phyloP scores from a whole-genome alignment of 2,797 vertebrate species.

The Peromyscus melanophrys region DNA sequence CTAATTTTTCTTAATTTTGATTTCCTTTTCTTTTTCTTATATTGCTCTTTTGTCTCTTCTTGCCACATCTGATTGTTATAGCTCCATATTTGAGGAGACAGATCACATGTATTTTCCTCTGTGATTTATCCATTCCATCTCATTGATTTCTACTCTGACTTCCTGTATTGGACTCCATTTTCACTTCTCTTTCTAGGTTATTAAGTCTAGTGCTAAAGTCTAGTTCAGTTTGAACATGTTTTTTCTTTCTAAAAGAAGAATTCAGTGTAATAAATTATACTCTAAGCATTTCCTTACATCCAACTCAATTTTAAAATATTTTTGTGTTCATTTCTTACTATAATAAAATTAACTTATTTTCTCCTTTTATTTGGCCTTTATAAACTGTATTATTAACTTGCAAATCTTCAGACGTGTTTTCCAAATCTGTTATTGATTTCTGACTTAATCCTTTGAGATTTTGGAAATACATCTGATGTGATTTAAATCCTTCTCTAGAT shows the following conservation, averaged over 20 bases:
- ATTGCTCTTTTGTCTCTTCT: background rate
- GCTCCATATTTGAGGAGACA: background rate
- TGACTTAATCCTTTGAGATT: background rate
- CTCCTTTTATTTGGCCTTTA: background rate
- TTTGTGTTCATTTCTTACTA: background rate
- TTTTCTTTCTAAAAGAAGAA: background rate
- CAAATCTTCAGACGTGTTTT: background rate
- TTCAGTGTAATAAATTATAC: background rate
- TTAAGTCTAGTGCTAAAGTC: background rate
- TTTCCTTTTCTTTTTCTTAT: background rate
- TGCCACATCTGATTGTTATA: background rate
- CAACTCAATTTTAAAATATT: background rate
- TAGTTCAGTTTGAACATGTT: background rate
- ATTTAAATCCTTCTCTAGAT: background rate
- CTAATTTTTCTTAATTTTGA: background rate
- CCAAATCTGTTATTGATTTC: background rate
- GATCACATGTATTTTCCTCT: background rate
- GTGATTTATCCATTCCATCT: background rate
- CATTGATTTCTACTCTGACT: background rate
- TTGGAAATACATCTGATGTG: background rate
- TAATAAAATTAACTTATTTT: background rate
- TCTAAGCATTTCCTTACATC: background rate
- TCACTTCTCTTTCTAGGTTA: background rate
- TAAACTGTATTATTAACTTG: background rate
- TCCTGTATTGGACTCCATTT: background rate